These are phyloP conservation scores for western clawed frog (Xenopus tropicalis) DNA, from an alignment of 2,113 vertebrate species.

Conservation along the genomic window UCB_Xtro_10.0 CM004443.2:66843001-66843500, in stretches of 20 bases:
- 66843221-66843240: slow-evolving; percentile 47
- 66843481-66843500: too few relatives aligned
- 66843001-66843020: slow-evolving; percentile 63
- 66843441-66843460: too few relatives aligned
- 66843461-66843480: too few relatives aligned
- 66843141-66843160: slow-evolving; percentile 69
- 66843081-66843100: slow-evolving; percentile 57
- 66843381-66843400: too few relatives aligned
- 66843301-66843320: too few relatives aligned
- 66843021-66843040: slow-evolving; percentile 53
- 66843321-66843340: too few relatives aligned
- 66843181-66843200: slow-evolving; percentile 54
- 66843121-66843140: slow-evolving; percentile 66
- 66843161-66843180: slow-evolving; percentile 60
- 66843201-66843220: slow-evolving; percentile 56
- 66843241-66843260: slow-evolving; percentile 33
- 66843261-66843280: slow-evolving; percentile 51
- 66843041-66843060: slow-evolving; percentile 47
- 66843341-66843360: too few relatives aligned
- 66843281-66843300: too few relatives aligned
- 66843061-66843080: slow-evolving; percentile 40
- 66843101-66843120: slow-evolving; percentile 52
- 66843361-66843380: too few relatives aligned
- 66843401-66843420: too few relatives aligned
- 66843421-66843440: too few relatives aligned